Base-by-base conservation (phyloP, 2,113 vertebrate genomes). In the Pseudois nayaur region DNA sequence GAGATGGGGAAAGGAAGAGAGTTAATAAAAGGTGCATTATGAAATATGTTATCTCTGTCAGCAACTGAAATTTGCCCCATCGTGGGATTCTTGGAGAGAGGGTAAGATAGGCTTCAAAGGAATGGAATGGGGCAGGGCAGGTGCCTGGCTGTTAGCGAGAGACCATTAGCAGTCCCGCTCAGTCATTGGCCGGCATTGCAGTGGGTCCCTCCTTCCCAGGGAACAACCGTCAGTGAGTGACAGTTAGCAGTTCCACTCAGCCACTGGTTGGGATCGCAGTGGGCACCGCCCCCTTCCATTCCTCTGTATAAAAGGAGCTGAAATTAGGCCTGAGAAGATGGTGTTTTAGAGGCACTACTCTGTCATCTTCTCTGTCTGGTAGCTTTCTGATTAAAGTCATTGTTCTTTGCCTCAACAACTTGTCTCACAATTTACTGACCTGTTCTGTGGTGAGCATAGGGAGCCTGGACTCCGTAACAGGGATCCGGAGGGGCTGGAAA, bases 1-100 rank as follows among this genome's bases (percentile, higher is more conserved):
- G 17, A 93, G 25, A 67, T 12, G 59, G 29, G 10, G 86, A 76
- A 74, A 87, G 52, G 25, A 92, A 91, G n/a, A 40, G 88, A 54
- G 81, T 60, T 29, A 48, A 31, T 84, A 85, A 97, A 85, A 67
- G 12, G 15, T 64, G 3, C 15, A 31, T 89, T 57, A 43, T 55
- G 23, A 71, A 81, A 12, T 60, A 91, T 60, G 16, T 81, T 62
- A 86, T 43, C 15, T 29, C 48, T 57, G 2, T 13, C 3, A 48
- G 71, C 45, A 40, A 45, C 29, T 85, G 83, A 85, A 48, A 8
- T 40, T 84, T 52, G 62, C 52, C 25, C 25, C 23, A 48, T 2
- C 33, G 33, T 76, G 45, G 78, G 33, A 64, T 52, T 89, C 74
- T 81, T 54, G 17, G 19, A 95, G 40, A 64, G 13, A 79, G 10